Evolutionary conservation across 1,140 invertebrate species (phyloP).

Genomic region (Metaphire vulgaris): DNA sequence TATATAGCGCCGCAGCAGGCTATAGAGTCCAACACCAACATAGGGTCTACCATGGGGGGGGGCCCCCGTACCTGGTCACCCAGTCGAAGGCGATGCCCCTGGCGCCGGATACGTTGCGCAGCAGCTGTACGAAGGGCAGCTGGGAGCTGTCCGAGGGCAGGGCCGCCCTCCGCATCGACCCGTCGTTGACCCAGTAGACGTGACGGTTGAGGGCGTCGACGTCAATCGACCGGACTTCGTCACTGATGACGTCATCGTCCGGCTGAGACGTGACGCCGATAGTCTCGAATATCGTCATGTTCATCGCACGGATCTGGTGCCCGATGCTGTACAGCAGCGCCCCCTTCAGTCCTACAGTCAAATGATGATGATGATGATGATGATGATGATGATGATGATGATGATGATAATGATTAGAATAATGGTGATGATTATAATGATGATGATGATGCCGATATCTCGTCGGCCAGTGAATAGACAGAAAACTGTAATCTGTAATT

Average conservation of each 20-base stretch:
- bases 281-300: background rate
- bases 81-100: background rate
- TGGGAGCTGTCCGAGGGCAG: background rate
- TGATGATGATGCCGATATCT: no score
- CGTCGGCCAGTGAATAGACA: no score
- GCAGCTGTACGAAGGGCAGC: background rate
- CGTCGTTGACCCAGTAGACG: conserved; percentile 10
- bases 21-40: no score
- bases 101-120: background rate
- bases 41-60: no score
- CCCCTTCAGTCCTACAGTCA: background rate
- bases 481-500: no score
- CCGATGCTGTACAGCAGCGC: background rate
- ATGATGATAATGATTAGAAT: no score
- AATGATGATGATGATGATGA: no score
- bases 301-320: background rate
- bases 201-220: background rate
- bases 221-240: background rate
- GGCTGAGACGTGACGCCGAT: background rate
- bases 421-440: no score
- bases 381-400: no score
- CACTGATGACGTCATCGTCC: background rate
- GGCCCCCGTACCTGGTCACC: background rate
- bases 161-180: background rate
- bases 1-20: no score